Conservation (phyloP, 2,888 invertebrate species). For the Tenthredo distinguenda region DNA sequence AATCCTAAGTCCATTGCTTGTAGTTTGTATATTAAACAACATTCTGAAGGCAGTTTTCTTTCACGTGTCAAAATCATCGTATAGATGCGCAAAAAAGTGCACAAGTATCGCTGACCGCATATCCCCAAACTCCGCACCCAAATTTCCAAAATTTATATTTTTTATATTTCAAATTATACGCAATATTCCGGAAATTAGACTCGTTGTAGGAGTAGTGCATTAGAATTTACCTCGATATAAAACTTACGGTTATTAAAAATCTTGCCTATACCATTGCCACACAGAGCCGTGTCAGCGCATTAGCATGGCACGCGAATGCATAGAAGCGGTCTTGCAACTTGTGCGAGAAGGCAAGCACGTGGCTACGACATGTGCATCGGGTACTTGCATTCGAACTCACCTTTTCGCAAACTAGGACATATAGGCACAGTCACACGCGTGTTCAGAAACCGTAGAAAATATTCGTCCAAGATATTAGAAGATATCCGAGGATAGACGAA, state of each 20-base stretch:
- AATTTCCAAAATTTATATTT: not conserved
- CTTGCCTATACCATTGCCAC: not conserved
- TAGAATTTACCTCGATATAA: not conserved
- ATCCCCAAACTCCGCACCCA: not conserved
- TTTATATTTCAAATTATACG: not conserved
- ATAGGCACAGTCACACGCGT: not conserved
- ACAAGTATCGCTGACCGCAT: too few species aligned
- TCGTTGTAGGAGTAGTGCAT: not conserved
- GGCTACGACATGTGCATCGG: slow-evolving; percentile 16
- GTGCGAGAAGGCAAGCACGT: not conserved
- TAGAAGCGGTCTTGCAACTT: slow-evolving; percentile 4
- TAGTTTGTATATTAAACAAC: not conserved
- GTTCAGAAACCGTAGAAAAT: not conserved
- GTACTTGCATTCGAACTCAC: slow-evolving; percentile 6
- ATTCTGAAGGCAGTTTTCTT: not conserved
- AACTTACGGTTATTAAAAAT: not conserved
- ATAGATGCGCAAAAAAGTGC: not conserved
- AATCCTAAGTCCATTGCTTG: not conserved
- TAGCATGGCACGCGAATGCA: not conserved
- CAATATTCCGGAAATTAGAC: not conserved
- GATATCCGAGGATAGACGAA: not conserved
- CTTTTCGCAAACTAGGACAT: not conserved
- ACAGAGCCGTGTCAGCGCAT: not conserved
- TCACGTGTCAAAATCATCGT: not conserved
- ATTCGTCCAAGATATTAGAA: not conserved